Percentiles rank a stretch among this genome's conserved stretches.
These are phyloP conservation scores for Condylura cristata DNA, from an alignment of 2,113 vertebrate genomes.

Conservation along the genomic window DNA sequence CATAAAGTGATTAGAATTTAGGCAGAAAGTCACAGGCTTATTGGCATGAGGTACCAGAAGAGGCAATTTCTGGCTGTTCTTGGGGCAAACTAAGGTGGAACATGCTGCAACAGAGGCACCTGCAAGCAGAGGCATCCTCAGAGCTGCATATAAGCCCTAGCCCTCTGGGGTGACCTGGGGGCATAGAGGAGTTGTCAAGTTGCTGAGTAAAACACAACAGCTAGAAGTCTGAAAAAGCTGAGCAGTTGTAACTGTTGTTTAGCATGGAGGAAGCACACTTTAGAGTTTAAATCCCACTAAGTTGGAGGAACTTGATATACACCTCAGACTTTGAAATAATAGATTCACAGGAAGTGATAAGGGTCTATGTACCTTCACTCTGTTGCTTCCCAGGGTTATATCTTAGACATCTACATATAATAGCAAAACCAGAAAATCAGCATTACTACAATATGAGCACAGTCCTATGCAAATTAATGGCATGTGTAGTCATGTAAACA, in stretches of 20 bases:
- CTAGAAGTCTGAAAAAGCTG: neutral
- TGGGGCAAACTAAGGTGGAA: neutral
- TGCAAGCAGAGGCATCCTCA: neutral
- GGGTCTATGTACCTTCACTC: neutral
- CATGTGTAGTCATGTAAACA: neutral
- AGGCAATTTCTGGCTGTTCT: neutral
- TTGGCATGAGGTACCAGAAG: neutral
- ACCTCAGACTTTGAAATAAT: neutral
- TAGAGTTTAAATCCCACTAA: neutral
- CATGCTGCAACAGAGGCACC: neutral
- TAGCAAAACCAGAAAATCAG: neutral
- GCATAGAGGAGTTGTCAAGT: neutral
- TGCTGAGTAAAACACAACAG: neutral
- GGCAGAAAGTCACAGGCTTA: neutral
- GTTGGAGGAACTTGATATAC: neutral
- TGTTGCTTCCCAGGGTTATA: neutral
- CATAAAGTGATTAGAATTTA: neutral
- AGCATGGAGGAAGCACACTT: neutral
- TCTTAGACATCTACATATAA: neutral
- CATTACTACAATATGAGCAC: neutral
- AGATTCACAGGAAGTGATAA: conserved; percentile 17
- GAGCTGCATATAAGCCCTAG: neutral
- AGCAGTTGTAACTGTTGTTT: neutral
- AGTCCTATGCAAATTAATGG: neutral
- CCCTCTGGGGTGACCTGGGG: neutral